A percentile compares a stretch with the other conserved stretches of the same genome.
Evolutionary conservation across 2,888 invertebrate genomes (phyloP).

Genomic region (Galerucella nymphaeae): DNA sequence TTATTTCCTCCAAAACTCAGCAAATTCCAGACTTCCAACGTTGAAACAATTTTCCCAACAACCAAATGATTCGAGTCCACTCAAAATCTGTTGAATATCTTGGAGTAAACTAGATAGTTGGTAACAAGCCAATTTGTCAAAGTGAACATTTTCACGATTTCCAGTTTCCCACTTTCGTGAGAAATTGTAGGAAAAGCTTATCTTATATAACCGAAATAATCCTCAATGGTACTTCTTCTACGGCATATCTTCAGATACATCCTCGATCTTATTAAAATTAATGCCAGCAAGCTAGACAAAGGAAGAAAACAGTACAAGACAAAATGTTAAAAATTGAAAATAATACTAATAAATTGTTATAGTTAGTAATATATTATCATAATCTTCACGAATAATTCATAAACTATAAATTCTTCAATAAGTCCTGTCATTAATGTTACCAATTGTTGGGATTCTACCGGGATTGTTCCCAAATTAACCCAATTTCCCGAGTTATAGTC

Average conservation of each 20-base stretch:
- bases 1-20: not conserved
- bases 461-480: too few relatives aligned
- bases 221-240: constrained; percentile 43
- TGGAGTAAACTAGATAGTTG: constrained; percentile 28
- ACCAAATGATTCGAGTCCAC: constrained; percentile 5
- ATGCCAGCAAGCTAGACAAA: not conserved
- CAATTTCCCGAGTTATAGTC: too few relatives aligned
- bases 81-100: constrained; percentile 9
- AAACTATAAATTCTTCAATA: too few relatives aligned
- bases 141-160: constrained; percentile 39
- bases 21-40: not conserved
- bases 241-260: constrained; percentile 40
- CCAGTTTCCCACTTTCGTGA: constrained; percentile 31
- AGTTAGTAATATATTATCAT: not conserved
- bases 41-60: constrained; percentile 1
- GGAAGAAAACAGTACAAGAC: not conserved
- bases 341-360: not conserved
- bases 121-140: constrained; percentile 44
- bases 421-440: too few relatives aligned
- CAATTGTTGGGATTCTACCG: too few relatives aligned
- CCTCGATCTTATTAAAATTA: constrained; percentile 39
- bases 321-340: not conserved
- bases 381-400: too few relatives aligned
- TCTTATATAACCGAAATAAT: constrained; percentile 44
- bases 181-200: constrained; percentile 45